These are phyloP conservation scores for Chloromyia formosa DNA, from an alignment of 2,888 invertebrate species.

Conservation along the genomic window DNA sequence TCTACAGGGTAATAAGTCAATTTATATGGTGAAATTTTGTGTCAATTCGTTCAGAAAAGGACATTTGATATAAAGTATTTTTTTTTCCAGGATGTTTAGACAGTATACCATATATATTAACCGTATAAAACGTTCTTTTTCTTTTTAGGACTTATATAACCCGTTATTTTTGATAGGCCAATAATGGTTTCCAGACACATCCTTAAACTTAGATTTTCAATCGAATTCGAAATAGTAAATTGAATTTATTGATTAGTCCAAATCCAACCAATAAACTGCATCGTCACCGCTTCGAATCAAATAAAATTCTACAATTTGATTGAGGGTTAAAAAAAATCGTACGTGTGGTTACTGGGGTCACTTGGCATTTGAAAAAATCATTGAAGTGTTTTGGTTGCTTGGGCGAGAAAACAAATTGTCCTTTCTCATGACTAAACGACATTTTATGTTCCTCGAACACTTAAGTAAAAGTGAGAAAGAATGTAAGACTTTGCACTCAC, in stretches of 20 bases:
- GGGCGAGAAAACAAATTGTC: background rate
- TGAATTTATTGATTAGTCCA: too few species aligned
- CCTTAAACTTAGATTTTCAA: too few species aligned
- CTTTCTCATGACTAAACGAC: background rate
- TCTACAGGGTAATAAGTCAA: too few species aligned
- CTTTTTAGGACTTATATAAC: background rate
- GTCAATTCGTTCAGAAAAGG: background rate
- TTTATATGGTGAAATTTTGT: background rate
- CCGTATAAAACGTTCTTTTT: background rate
- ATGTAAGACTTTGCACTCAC: too few species aligned
- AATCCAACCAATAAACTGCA: background rate
- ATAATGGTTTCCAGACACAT: background rate
- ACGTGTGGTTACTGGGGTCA: background rate
- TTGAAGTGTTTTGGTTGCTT: background rate
- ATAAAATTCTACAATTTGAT: too few species aligned
- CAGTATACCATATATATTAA: too few species aligned
- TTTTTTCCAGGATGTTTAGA: background rate
- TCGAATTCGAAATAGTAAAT: too few species aligned
- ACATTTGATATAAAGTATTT: background rate
- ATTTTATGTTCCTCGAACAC: background rate
- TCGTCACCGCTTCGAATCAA: too few species aligned
- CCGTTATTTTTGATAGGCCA: background rate
- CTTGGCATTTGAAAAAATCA: background rate
- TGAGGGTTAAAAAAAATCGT: too few species aligned
- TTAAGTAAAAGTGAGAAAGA: background rate